These are phyloP conservation scores for Scomber colias DNA, from an alignment of 2,113 vertebrate species.

Conservation along the genomic window DNA sequence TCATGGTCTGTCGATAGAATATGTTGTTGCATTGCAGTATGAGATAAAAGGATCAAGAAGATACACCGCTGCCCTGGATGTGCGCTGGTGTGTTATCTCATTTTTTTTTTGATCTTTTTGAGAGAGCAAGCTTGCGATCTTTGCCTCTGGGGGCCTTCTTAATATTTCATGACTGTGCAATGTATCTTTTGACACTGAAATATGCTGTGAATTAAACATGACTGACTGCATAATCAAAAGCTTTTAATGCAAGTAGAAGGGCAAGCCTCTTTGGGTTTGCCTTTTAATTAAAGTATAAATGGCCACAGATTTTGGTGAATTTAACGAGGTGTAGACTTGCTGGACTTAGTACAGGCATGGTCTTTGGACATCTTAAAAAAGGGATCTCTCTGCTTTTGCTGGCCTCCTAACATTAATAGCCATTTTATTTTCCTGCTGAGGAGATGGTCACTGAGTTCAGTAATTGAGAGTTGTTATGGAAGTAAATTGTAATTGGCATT, in stretches of 20 bases:
- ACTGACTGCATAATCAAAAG: slow-evolving; percentile 77
- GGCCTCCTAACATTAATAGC: slow-evolving; percentile 31
- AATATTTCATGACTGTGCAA: slow-evolving; percentile 82
- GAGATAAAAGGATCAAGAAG: slow-evolving; percentile 76
- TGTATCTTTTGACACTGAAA: slow-evolving; percentile 82
- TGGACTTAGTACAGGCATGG: slow-evolving; percentile 2
- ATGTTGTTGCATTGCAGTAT: slow-evolving; percentile 51
- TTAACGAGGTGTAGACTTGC: slow-evolving; percentile 43
- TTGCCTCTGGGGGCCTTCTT: slow-evolving; percentile 67
- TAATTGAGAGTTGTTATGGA: neutral
- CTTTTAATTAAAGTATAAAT: slow-evolving; percentile 73
- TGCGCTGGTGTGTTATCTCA: slow-evolving; percentile 68
- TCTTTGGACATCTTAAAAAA: slow-evolving; percentile 28
- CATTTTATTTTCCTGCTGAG: slow-evolving; percentile 35
- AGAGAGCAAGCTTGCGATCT: slow-evolving; percentile 66
- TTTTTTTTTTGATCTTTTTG: slow-evolving; percentile 79
- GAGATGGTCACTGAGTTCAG: neutral
- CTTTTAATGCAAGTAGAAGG: slow-evolving; percentile 71
- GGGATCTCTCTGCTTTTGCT: slow-evolving; percentile 1
- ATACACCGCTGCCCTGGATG: slow-evolving; percentile 65
- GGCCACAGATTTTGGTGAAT: slow-evolving; percentile 45
- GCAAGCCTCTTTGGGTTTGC: slow-evolving; percentile 50
- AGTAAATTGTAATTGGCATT: neutral
- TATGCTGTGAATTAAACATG: slow-evolving; percentile 83
- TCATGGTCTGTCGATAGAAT: slow-evolving; percentile 58